Conservation (phyloP, 2,888 invertebrate species). For the Leptinotarsa peninsularis region DNA sequence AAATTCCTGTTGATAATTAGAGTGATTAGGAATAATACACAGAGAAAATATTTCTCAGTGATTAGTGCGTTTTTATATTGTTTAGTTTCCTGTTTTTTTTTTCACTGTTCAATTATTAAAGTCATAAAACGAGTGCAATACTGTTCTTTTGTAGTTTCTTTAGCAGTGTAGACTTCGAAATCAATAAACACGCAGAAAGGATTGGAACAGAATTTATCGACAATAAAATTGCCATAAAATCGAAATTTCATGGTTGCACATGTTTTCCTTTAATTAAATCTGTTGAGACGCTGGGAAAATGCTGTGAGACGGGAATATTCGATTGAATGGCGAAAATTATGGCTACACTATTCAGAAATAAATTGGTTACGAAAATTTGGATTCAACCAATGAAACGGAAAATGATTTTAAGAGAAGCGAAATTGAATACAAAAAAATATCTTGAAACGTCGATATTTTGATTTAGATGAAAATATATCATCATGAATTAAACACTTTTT, state of each 20-base stretch:
- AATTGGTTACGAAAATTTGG: not conserved
- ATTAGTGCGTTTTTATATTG: not conserved
- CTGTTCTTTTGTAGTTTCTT: not conserved
- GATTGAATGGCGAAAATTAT: not conserved
- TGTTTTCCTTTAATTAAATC: conserved; percentile 19
- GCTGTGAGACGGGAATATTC: not conserved
- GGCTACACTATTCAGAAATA: not conserved
- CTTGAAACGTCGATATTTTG: too few species aligned
- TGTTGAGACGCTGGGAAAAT: not conserved
- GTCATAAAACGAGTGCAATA: too few species aligned
- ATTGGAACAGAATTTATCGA: conserved; percentile 15
- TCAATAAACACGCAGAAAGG: conserved; percentile 8
- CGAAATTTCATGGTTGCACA: conserved; percentile 12
- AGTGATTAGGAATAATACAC: not conserved
- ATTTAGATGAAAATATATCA: too few species aligned
- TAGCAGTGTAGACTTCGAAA: not conserved
- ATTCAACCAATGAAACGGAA: not conserved
- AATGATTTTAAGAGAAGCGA: not conserved
- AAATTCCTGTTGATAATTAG: not conserved
- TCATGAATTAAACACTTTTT: too few species aligned
- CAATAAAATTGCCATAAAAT: conserved; percentile 15
- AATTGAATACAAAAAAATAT: not conserved
- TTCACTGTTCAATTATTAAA: too few species aligned
- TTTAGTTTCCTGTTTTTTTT: too few species aligned
- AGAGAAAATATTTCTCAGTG: not conserved